Conservation (phyloP, 2,113 vertebrate species). For the Nymphicus hollandicus region DNA sequence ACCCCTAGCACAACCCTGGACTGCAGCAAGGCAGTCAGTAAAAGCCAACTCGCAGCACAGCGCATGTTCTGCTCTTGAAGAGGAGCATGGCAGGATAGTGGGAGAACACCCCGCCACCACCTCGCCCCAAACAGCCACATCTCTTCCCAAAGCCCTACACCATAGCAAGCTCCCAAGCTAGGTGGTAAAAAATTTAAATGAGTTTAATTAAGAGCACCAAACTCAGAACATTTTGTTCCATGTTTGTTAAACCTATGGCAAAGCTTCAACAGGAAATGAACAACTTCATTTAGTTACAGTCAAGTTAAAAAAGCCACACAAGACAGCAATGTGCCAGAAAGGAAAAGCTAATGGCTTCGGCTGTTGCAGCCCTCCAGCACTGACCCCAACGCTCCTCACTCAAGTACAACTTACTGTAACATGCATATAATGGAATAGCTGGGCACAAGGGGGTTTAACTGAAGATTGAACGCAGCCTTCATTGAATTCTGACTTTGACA, state of each 20-base stretch:
- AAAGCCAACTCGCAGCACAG: background rate
- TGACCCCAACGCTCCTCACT: slow-evolving; percentile 37
- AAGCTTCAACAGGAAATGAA: background rate
- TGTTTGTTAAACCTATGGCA: background rate
- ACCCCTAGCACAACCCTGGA: background rate
- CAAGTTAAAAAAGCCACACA: background rate
- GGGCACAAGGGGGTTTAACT: slow-evolving; percentile 53
- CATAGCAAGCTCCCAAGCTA: background rate
- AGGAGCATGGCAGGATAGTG: background rate
- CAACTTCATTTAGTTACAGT: background rate
- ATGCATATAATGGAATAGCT: slow-evolving; percentile 47
- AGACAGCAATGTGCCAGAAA: background rate
- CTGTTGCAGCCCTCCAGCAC: background rate
- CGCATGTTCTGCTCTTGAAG: background rate
- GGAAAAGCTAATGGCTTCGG: background rate
- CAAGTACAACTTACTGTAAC: slow-evolving; percentile 49
- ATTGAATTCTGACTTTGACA: slow-evolving; percentile 62
- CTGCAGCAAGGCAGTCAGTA: background rate
- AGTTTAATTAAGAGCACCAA: background rate
- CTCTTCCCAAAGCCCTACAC: background rate
- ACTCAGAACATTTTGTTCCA: background rate
- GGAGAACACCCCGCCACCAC: background rate
- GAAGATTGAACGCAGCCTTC: slow-evolving; percentile 52
- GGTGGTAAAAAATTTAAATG: rapidly evolving
- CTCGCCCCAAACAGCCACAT: background rate